Conservation (phyloP, 2,888 invertebrate species). For the Junonia oenone region DNA sequence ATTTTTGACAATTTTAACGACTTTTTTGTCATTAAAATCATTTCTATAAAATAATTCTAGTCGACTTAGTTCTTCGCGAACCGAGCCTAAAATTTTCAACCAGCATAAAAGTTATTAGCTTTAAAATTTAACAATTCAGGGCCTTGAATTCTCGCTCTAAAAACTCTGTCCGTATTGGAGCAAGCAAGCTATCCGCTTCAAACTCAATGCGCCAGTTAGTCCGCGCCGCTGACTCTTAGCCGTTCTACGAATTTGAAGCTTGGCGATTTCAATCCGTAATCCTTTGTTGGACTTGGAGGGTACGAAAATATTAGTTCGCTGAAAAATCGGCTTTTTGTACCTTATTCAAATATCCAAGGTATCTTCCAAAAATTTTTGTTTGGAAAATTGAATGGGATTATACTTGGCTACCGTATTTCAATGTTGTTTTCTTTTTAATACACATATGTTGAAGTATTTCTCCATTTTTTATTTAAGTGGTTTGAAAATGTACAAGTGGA, state of each 20-base stretch:
- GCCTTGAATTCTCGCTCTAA: conserved; percentile 19
- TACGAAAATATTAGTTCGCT: background rate
- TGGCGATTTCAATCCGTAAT: background rate
- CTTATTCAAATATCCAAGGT: background rate
- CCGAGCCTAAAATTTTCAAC: no score
- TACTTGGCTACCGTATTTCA: no score
- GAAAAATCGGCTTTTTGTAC: background rate
- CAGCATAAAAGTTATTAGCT: background rate
- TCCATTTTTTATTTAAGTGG: no score
- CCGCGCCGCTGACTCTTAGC: conserved; percentile 2
- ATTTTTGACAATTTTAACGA: background rate
- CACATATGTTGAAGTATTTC: no score
- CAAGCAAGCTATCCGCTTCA: conserved; percentile 13
- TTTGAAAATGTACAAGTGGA: no score
- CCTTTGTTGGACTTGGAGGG: background rate
- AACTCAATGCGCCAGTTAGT: conserved; percentile 11
- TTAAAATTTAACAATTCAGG: conserved; percentile 5
- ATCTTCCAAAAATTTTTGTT: no score
- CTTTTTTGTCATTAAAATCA: no score
- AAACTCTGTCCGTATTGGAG: conserved; percentile 11
- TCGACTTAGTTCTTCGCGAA: no score
- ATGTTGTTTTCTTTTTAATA: no score
- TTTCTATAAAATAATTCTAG: no score
- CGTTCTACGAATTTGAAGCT: conserved; percentile 1
- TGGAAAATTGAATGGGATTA: no score